phyloP scores from a whole-genome alignment of 2,797 vertebrate species.

The Peromyscus aztecus region DNA sequence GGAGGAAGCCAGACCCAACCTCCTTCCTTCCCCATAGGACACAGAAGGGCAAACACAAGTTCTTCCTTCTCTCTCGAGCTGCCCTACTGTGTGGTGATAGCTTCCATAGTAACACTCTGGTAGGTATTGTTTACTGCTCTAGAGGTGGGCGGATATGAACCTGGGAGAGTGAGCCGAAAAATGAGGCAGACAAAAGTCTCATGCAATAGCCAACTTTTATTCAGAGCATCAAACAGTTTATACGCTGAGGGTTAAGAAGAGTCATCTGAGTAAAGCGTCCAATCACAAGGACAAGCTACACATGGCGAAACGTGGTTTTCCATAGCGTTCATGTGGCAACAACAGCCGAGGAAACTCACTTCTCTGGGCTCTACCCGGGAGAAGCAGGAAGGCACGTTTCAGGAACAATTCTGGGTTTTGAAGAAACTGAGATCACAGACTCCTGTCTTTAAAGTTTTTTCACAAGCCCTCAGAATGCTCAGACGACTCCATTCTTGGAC shows the following conservation, averaged over 20 bases:
- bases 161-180: not conserved
- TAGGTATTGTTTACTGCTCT: not conserved
- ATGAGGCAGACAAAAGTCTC: not conserved
- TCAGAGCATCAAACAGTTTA: not conserved
- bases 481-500: not conserved
- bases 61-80: not conserved
- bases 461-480: not conserved
- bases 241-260: not conserved
- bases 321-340: not conserved
- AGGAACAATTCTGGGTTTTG: not conserved
- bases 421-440: not conserved
- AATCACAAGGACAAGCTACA: not conserved
- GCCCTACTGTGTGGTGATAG: not conserved
- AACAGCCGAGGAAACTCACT: not conserved
- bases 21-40: not conserved
- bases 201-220: not conserved
- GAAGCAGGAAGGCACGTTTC: rapidly evolving
- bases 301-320: not conserved
- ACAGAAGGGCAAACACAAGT: not conserved
- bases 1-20: not conserved
- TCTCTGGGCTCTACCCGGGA: not conserved
- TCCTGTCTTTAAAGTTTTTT: not conserved
- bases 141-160: not conserved
- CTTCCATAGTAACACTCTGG: not conserved
- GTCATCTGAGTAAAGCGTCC: not conserved